Conservation (phyloP, 2,888 invertebrate species). For the Morpho deidamia region DNA sequence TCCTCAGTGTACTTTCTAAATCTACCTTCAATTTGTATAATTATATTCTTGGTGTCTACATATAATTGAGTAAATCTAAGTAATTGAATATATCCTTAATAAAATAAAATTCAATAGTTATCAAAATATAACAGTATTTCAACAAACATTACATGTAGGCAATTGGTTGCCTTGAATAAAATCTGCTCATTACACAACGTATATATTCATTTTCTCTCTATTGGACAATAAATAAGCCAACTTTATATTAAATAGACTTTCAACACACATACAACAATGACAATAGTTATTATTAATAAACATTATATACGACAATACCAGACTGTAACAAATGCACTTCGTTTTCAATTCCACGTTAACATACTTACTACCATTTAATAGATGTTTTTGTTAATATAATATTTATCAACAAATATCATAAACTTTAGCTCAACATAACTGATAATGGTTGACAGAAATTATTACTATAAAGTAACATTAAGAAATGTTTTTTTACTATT, state of each 20-base stretch:
- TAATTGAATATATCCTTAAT: slow-evolving; percentile 21
- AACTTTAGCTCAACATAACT: no score
- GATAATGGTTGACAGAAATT: no score
- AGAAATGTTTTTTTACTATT: no score
- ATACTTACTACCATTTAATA: slow-evolving; percentile 40
- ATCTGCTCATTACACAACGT: slow-evolving; percentile 33
- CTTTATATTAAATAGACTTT: slow-evolving; percentile 30
- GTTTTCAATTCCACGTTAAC: slow-evolving; percentile 48
- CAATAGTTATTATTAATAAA: slow-evolving; percentile 41
- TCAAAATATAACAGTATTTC: slow-evolving; percentile 33
- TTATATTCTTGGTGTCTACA: slow-evolving; percentile 17
- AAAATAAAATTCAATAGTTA: slow-evolving; percentile 31
- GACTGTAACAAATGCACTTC: slow-evolving; percentile 61
- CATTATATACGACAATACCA: slow-evolving; percentile 34
- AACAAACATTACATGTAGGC: slow-evolving; percentile 21
- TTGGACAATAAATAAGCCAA: slow-evolving; percentile 46
- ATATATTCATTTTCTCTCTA: slow-evolving; percentile 24
- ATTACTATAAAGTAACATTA: no score
- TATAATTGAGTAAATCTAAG: slow-evolving; percentile 6
- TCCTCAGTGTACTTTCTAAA: slow-evolving; percentile 3
- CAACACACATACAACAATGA: slow-evolving; percentile 39
- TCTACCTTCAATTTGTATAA: slow-evolving; percentile 23
- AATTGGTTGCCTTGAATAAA: slow-evolving; percentile 29
- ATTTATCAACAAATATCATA: no score
- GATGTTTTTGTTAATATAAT: no score